A percentile compares a stretch with the other conserved stretches of the same genome.
phyloP scores from a whole-genome alignment of 2,113 vertebrate genomes.

The Gallinago jamesoni region DNA sequence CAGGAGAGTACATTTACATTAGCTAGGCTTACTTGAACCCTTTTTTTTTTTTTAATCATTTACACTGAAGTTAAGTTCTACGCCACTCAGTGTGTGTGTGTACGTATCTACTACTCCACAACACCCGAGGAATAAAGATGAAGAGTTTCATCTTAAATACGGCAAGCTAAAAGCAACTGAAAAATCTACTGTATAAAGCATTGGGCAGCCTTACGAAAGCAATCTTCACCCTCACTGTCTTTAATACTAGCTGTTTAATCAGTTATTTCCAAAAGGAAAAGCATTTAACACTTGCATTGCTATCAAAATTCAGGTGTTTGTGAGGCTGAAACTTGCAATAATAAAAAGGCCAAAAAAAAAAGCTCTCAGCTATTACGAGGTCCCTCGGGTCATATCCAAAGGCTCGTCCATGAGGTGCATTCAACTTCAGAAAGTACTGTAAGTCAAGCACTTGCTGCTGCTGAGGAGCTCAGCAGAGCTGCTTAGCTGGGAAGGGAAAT shows the following conservation, averaged over 20 bases:
- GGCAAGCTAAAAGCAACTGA: background rate
- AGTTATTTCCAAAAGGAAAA: background rate
- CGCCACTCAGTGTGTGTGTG: fast-evolving
- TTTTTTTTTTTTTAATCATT: background rate
- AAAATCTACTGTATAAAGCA: background rate
- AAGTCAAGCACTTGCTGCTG: background rate
- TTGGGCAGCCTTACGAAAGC: background rate
- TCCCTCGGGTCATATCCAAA: background rate
- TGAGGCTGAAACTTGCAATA: background rate
- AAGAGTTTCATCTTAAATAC: background rate
- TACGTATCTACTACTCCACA: background rate
- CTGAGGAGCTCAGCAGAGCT: background rate
- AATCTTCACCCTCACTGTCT: background rate
- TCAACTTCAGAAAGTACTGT: background rate
- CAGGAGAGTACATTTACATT: background rate
- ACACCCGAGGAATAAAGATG: background rate
- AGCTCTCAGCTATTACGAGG: background rate
- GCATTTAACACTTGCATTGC: background rate
- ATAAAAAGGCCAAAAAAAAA: background rate
- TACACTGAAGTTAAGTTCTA: background rate
- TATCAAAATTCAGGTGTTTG: background rate
- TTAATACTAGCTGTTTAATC: background rate
- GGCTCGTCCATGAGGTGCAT: background rate
- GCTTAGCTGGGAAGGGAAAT: background rate
- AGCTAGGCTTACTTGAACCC: background rate